Conservation (phyloP, 2,888 invertebrate genomes). For the Orthonevra nobilis region DNA sequence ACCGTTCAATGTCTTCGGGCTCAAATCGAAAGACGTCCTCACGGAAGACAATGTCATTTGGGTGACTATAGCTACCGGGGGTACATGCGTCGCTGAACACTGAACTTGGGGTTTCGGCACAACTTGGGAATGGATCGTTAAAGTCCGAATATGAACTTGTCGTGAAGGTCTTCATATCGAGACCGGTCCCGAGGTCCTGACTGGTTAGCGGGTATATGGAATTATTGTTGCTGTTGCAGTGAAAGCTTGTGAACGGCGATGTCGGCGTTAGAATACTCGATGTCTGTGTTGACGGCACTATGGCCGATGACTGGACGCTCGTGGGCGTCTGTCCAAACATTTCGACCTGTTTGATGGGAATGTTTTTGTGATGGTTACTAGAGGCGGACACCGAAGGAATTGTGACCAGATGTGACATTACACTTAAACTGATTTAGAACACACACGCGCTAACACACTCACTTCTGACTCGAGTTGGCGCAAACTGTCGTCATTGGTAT, state of each 20-base stretch:
- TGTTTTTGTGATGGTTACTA: conserved; percentile 12
- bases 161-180: conserved; percentile 68
- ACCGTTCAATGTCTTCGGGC: conserved; percentile 79
- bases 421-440: conserved; percentile 4
- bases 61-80: conserved; percentile 34
- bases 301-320: conserved; percentile 39
- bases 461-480: conserved; percentile 4
- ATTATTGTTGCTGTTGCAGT: conserved; percentile 50
- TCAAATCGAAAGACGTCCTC: conserved; percentile 80
- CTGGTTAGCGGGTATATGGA: conserved; percentile 54
- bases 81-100: conserved; percentile 74
- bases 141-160: conserved; percentile 75
- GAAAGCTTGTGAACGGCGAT: conserved; percentile 72
- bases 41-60: conserved; percentile 40
- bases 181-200: conserved; percentile 44
- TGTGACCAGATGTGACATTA: conserved; percentile 54
- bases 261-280: conserved; percentile 72
- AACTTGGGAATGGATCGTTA: conserved; percentile 76
- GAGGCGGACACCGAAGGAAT: conserved; percentile 27
- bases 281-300: conserved; percentile 29
- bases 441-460: background rate
- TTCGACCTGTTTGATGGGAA: conserved; percentile 56
- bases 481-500: conserved; percentile 26
- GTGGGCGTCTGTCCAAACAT: conserved; percentile 62
- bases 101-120: conserved; percentile 79